Percentiles rank a stretch among this genome's conserved stretches.
Conservation (phyloP, 2,888 invertebrate genomes). For the Orchesella flavescens region DNA sequence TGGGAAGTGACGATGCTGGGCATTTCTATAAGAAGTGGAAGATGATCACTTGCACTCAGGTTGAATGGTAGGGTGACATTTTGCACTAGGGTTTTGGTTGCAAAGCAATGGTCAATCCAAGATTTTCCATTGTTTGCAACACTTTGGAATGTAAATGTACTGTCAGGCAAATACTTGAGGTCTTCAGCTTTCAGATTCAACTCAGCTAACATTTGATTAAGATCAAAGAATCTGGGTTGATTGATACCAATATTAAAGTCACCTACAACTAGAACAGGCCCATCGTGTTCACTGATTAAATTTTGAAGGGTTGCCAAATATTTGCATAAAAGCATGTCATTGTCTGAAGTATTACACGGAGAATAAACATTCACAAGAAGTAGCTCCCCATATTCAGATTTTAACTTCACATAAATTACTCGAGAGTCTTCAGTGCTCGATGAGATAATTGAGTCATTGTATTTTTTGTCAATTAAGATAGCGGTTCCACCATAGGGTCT, state of each 20-base stretch:
- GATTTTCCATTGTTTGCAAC: background rate
- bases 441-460: background rate
- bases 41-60: slow-evolving; percentile 24
- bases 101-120: slow-evolving; percentile 25
- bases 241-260: slow-evolving; percentile 9
- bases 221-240: background rate
- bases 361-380: slow-evolving; percentile 32
- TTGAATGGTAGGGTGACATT: background rate
- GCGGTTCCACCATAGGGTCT: slow-evolving; percentile 25
- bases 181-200: background rate
- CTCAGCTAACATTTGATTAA: background rate
- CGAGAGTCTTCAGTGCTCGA: background rate
- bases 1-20: too few species aligned
- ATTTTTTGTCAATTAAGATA: background rate
- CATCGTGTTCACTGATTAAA: background rate
- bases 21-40: too few species aligned
- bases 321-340: background rate
- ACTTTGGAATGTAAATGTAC: background rate
- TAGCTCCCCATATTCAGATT: background rate
- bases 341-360: background rate
- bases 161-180: background rate
- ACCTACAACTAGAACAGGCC: slow-evolving; percentile 15
- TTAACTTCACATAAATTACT: background rate
- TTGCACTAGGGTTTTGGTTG: background rate
- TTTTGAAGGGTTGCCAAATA: background rate